Evolutionary conservation across 2,797 vertebrate species (phyloP).

Genomic region (Catamblyrhynchus diadema): DNA sequence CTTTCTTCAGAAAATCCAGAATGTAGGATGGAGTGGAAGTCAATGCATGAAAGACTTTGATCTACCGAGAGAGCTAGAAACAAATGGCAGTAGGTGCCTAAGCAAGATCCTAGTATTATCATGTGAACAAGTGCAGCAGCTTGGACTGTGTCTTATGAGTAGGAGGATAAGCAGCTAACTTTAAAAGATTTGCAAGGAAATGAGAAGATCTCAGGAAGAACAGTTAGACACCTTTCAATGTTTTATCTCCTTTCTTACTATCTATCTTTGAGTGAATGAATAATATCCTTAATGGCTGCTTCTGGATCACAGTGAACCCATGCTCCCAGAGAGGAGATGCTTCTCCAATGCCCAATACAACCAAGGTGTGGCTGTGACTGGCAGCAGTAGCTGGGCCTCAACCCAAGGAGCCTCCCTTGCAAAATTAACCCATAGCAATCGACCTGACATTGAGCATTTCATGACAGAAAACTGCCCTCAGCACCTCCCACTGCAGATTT

Average conservation of each 20-base stretch:
- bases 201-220: not conserved
- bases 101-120: not conserved
- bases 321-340: not conserved
- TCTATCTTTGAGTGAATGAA: not conserved
- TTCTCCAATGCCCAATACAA: not conserved
- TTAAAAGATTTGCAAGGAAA: not conserved
- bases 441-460: not conserved
- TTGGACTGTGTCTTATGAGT: not conserved
- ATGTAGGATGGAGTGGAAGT: not conserved
- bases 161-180: not conserved
- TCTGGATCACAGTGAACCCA: not conserved
- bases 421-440: not conserved
- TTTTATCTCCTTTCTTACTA: not conserved
- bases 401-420: not conserved
- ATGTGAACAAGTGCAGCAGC: not conserved
- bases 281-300: not conserved
- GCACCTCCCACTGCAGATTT: not conserved
- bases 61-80: not conserved
- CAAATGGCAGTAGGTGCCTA: not conserved
- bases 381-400: not conserved
- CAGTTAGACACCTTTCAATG: not conserved
- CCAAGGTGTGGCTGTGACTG: not conserved
- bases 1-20: not conserved
- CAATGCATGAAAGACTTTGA: not conserved
- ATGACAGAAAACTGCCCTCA: not conserved